Percentiles rank a stretch among this genome's conserved stretches.
These are phyloP conservation scores for Rhyacophila brunnea DNA, from an alignment of 1,140 invertebrate genomes.

Conservation along the genomic window DNA sequence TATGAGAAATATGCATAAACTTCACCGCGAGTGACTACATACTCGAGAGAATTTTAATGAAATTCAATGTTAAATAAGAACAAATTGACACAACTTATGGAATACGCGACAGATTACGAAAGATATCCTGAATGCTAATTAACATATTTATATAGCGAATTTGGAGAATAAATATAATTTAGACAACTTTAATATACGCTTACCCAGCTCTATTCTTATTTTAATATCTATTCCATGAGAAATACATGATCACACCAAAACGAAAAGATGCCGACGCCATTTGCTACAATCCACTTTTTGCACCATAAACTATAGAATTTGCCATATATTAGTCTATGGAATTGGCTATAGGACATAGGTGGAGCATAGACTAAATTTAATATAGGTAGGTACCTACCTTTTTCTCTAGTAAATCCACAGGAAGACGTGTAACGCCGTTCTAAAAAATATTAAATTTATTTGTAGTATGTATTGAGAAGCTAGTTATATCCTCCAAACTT, in stretches of 20 bases:
- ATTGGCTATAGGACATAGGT: too few relatives aligned
- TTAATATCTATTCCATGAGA: slow-evolving; percentile 9
- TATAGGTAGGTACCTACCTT: too few relatives aligned
- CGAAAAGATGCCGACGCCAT: slow-evolving; percentile 19
- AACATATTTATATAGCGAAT: slow-evolving; percentile 5
- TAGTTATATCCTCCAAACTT: too few relatives aligned
- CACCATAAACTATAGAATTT: too few relatives aligned
- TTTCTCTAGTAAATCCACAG: too few relatives aligned
- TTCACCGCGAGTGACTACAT: slow-evolving; percentile 3
- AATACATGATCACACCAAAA: slow-evolving; percentile 19
- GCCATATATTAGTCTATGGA: too few relatives aligned
- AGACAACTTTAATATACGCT: background rate
- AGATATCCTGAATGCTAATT: background rate
- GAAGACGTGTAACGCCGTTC: too few relatives aligned
- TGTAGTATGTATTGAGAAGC: too few relatives aligned
- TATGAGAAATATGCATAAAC: slow-evolving; percentile 8
- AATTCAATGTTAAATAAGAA: slow-evolving; percentile 3
- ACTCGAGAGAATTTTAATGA: slow-evolving; percentile 7
- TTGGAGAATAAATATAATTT: background rate
- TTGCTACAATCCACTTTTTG: slow-evolving; percentile 12
- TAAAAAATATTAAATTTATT: too few relatives aligned
- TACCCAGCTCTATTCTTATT: background rate
- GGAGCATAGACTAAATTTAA: too few relatives aligned
- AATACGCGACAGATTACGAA: background rate
- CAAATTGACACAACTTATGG: background rate